Evolutionary conservation across 2,888 invertebrate genomes (phyloP), one percentile per base, ranked within the genome.

Genomic region (Meandrusa payeni): DNA sequence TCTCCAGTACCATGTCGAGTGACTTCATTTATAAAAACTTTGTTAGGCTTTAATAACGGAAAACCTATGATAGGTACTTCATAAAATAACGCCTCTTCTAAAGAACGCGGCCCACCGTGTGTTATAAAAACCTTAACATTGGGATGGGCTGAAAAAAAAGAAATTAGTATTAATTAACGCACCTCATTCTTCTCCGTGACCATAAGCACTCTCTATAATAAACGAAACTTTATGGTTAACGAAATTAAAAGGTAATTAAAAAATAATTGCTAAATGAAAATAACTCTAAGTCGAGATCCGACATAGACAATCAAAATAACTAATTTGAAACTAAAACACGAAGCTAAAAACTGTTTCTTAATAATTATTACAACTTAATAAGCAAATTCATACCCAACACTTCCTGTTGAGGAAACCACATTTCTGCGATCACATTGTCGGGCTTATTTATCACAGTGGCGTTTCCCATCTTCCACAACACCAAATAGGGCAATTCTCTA

Each of bases 371-470:
- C n/a, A 3, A 28, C n/a, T 3, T 28, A 6, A 1, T 2, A 13
- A 3, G n/a, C 2, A 13, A 33, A 36, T 6, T 44, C 51, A 52
- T 61, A 89, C 90, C 89, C 44, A 91, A 67, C 46, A 90, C 47
- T 60, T 89, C 85, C 54, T 89, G 86, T 50, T 91, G 91, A 1
- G 90, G 89, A 41, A 89, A 77, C 90, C 90, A 91, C 7, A 67
- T 61, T 9, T 66, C 62, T 1, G 82, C 57, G 26, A 83, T 68
- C 0, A 91, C 77, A 55, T 89, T 89, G 5, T 69, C 61, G 10
- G 89, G 74, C 47, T 75, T 71, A 15, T 76, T 73, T 6, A 86
- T 67, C 52, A 74, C 53, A 3, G 77, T 76, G 1, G 69, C 69
- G 41, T 86, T 82, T 13, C 78, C 86, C 46, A 89, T 88, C 60